These are phyloP conservation scores for Seira musarum DNA, from an alignment of 2,888 invertebrate genomes.

Conservation along the genomic window DNA sequence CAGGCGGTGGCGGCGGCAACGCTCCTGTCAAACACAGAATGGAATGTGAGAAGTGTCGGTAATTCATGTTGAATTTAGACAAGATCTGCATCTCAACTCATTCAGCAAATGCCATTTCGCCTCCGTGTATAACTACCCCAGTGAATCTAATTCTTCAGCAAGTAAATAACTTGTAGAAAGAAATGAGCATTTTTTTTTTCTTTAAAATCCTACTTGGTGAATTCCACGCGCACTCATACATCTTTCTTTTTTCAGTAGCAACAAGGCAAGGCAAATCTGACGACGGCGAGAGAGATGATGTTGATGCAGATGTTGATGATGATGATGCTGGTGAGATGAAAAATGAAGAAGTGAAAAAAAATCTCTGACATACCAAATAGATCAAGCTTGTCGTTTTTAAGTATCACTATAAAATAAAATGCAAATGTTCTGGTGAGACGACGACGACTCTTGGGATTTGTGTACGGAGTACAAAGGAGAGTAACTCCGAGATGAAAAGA, in stretches of 20 bases:
- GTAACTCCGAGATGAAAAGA: constrained; percentile 53
- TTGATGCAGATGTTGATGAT: constrained; percentile 22
- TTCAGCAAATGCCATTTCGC: constrained; percentile 39
- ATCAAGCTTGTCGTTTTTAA: constrained; percentile 57
- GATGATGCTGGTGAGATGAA: constrained; percentile 56
- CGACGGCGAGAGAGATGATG: constrained; percentile 45
- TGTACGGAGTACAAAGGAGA: constrained; percentile 11
- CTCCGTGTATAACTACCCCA: constrained; percentile 1
- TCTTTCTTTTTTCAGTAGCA: constrained; percentile 53
- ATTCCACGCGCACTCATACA: constrained; percentile 17
- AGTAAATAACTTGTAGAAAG: constrained; percentile 13
- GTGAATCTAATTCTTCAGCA: not conserved
- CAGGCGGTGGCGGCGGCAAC: constrained; percentile 23
- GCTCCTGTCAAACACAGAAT: constrained; percentile 50
- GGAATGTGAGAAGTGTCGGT: constrained; percentile 60
- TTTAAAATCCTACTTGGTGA: not conserved
- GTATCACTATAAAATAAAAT: constrained; percentile 36
- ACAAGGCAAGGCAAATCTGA: constrained; percentile 60
- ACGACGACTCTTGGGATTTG: not conserved
- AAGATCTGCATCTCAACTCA: constrained; percentile 47
- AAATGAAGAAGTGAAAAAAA: constrained; percentile 60
- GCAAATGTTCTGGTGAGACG: constrained; percentile 16
- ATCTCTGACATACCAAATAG: constrained; percentile 57
- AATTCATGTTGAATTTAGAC: constrained; percentile 59
- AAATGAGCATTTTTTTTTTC: not conserved